Evolutionary conservation across 2,888 invertebrate genomes (phyloP).

Genomic region (Tetropium fuscum): DNA sequence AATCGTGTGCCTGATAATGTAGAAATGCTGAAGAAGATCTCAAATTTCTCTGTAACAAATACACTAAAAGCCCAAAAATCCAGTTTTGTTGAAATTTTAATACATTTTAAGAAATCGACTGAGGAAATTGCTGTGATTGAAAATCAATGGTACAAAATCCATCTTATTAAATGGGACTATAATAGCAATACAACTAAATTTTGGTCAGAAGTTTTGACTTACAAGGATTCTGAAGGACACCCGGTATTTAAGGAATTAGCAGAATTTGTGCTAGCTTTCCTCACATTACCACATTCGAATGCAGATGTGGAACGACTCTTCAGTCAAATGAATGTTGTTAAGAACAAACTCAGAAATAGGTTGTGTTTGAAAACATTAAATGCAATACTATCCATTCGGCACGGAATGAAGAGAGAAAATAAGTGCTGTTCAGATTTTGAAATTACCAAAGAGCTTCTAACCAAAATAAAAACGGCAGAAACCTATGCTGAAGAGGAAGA

Average conservation of each 20-base stretch:
- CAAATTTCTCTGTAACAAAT: slow-evolving; percentile 18
- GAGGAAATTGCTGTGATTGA: not conserved
- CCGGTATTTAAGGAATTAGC: slow-evolving; percentile 19
- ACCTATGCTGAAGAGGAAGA: too few relatives aligned
- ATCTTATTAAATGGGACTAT: not conserved
- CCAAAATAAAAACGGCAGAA: too few relatives aligned
- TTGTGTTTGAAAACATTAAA: not conserved
- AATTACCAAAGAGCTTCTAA: not conserved
- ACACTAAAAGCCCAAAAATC: slow-evolving; percentile 1
- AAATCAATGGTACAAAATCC: not conserved
- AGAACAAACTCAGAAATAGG: slow-evolving; percentile 24
- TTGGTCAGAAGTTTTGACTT: not conserved
- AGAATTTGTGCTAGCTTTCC: slow-evolving; percentile 9
- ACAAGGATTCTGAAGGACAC: not conserved
- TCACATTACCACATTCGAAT: slow-evolving; percentile 35
- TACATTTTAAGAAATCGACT: slow-evolving; percentile 3
- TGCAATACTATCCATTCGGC: not conserved
- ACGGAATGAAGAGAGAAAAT: not conserved
- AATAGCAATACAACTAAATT: not conserved
- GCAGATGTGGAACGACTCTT: slow-evolving; percentile 34
- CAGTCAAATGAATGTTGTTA: slow-evolving; percentile 32
- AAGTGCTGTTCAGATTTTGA: not conserved
- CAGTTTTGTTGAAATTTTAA: not conserved
- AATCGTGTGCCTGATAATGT: slow-evolving; percentile 25
- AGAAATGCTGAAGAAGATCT: slow-evolving; percentile 16